phyloP scores from a whole-genome alignment of 2,888 invertebrate genomes.

The Machimus rusticus region DNA sequence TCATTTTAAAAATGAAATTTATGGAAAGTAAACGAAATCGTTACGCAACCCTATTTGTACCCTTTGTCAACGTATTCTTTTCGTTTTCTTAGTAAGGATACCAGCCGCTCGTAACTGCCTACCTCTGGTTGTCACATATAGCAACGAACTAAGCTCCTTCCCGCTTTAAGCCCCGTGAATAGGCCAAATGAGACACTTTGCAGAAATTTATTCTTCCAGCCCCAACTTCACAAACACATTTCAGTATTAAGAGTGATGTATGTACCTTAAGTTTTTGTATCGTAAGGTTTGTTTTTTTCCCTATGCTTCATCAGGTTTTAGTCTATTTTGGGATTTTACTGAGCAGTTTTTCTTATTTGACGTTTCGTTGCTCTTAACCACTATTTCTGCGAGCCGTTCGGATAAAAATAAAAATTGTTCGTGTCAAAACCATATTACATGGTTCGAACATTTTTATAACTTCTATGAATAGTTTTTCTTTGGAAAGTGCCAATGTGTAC shows the following conservation, averaged over 20 bases:
- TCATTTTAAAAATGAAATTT: constrained; percentile 41
- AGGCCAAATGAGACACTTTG: constrained; percentile 42
- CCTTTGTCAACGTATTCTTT: not conserved
- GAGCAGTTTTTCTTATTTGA: not conserved
- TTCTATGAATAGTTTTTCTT: no score
- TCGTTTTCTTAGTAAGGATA: not conserved
- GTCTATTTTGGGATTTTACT: constrained; percentile 38
- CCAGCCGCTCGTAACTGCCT: not conserved
- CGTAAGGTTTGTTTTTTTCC: not conserved
- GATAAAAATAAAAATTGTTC: not conserved
- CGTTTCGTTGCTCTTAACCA: not conserved
- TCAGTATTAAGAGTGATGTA: constrained; percentile 31
- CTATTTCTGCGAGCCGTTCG: not conserved
- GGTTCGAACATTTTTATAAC: no score
- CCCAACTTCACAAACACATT: constrained; percentile 21
- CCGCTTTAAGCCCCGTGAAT: constrained; percentile 33
- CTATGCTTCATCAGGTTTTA: constrained; percentile 23
- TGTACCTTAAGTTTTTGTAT: not conserved
- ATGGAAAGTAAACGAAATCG: constrained; percentile 23
- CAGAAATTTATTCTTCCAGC: constrained; percentile 29
- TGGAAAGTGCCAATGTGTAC: no score
- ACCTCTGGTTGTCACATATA: constrained; percentile 2
- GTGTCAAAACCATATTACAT: constrained; percentile 24
- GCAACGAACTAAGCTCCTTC: constrained; percentile 26
- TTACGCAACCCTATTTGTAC: constrained; percentile 2